Evolutionary conservation across 2,888 invertebrate species (phyloP), one percentile per base, ranked within the genome.

Genomic region (Hirtodrosophila cameraria): DNA sequence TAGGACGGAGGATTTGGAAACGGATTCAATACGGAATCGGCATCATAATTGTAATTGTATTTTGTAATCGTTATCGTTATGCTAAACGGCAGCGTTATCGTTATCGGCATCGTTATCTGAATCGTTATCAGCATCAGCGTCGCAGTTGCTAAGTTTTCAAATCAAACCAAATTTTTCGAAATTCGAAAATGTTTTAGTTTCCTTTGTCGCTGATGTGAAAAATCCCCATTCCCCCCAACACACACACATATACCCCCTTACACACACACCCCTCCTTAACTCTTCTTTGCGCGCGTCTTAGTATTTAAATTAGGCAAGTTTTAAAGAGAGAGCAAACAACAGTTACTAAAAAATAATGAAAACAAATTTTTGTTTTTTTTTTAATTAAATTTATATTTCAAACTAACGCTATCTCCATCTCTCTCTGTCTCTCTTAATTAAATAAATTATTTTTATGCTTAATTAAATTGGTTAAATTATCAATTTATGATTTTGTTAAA

Each of bases 271-370:
- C 6, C 7, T n/a, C n/a, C n/a, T n/a, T n/a, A n/a, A n/a, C n/a
- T n/a, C n/a, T n/a, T n/a, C n/a, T n/a, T n/a, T n/a, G 50, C 52
- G 67, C 55, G 58, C 55, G 39, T 57, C 48, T 62, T 75, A 75
- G 73, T 75, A 69, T 76, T 69, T 75, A 73, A 76, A 75, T 75
- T 75, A 76, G 73, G 63, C 73, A 76, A 75, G 73, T 73, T 73
- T 45, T 73, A 57, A 59, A 70, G 41, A 70, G 16, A 31, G 59
- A 30, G 12, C 11, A 16, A 39, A 50, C 23, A 31, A 54, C 48
- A 33, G 25, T 18, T 4, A 3, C 18, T 18, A 39, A 1, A 13
- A 45, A 36, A 66, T 36, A 54, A 59, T 39, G 46, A 35, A 59
- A 65, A 7, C 38, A 52, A 60, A 57, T 57, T 23, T 20, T 20